These are phyloP conservation scores for Neofelis nebulosa DNA, from an alignment of 2,113 vertebrate species.

Conservation along the genomic window DNA sequence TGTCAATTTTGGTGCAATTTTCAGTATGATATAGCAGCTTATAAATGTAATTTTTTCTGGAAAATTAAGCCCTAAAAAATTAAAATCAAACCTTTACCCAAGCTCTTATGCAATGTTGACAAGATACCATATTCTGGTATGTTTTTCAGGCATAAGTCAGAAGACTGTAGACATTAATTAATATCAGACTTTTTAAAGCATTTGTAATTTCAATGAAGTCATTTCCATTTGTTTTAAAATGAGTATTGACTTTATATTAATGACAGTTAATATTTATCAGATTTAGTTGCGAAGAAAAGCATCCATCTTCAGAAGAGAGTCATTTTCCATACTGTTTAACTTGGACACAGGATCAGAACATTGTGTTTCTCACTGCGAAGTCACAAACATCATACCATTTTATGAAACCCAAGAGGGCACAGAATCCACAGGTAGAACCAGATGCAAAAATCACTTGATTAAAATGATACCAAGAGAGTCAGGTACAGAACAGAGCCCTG, in stretches of 20 bases:
- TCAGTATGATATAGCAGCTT: slow-evolving; percentile 14
- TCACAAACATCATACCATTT: background rate
- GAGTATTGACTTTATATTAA: slow-evolving; percentile 51
- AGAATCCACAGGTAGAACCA: background rate
- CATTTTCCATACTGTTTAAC: slow-evolving; percentile 11
- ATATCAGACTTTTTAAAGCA: slow-evolving; percentile 12
- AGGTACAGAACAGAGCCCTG: background rate
- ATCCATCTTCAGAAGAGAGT: background rate
- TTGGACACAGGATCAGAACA: background rate
- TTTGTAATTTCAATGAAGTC: slow-evolving; percentile 33
- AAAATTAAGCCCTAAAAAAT: slow-evolving; percentile 39
- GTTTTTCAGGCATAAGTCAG: background rate
- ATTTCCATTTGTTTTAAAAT: slow-evolving; percentile 53
- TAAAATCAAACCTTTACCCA: background rate
- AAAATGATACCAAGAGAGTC: background rate
- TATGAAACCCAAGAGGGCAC: background rate
- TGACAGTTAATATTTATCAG: slow-evolving; percentile 46
- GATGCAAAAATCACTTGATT: background rate
- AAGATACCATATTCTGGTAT: background rate
- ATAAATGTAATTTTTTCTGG: slow-evolving; percentile 7
- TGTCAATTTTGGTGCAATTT: slow-evolving; percentile 9
- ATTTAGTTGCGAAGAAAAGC: slow-evolving; percentile 53
- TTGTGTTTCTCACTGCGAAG: background rate
- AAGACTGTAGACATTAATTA: slow-evolving; percentile 1
- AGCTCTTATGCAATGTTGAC: slow-evolving; percentile 18